phyloP scores from a whole-genome alignment of 2,797 vertebrate genomes.

The Monodelphis domestica region DNA sequence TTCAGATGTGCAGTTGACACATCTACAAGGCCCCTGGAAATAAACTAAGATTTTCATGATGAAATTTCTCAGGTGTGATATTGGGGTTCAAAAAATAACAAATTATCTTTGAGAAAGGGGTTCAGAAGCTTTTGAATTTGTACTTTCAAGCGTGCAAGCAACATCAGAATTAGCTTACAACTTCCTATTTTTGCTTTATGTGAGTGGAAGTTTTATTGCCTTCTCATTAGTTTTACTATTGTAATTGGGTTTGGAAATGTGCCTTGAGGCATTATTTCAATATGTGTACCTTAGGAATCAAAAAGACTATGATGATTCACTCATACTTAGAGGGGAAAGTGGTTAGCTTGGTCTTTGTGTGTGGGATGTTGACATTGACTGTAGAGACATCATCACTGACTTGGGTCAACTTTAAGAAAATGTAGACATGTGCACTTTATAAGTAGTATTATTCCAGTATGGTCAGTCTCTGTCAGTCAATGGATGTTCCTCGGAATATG shows the following conservation, averaged over 20 bases:
- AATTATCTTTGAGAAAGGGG: neutral
- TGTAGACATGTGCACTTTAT: neutral
- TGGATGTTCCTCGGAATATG: constrained; percentile 18
- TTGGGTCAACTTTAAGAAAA: constrained; percentile 40
- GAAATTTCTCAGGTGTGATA: constrained; percentile 46
- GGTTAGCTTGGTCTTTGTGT: constrained; percentile 62
- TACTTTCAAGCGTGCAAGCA: constrained; percentile 45
- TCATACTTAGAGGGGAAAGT: constrained; percentile 64
- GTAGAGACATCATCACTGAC: neutral
- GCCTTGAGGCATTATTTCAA: constrained; percentile 72
- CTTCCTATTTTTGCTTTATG: constrained; percentile 46
- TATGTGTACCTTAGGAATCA: constrained; percentile 66
- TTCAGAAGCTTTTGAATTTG: constrained; percentile 12
- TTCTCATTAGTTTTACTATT: constrained; percentile 72
- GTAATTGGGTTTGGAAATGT: constrained; percentile 75
- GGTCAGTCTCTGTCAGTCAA: constrained; percentile 32
- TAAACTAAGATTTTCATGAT: constrained; percentile 12
- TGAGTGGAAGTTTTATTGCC: constrained; percentile 58
- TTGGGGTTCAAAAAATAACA: constrained; percentile 12
- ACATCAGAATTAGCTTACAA: constrained; percentile 46
- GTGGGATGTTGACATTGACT: constrained; percentile 52
- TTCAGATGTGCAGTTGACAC: constrained; percentile 60
- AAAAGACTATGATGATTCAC: constrained; percentile 68
- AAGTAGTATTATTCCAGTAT: constrained; percentile 30
- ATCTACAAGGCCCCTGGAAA: constrained; percentile 27